Percentiles rank a stretch among this genome's conserved stretches.
phyloP scores from a whole-genome alignment of 1,140 invertebrate species.

The Elysia chlorotica region DNA sequence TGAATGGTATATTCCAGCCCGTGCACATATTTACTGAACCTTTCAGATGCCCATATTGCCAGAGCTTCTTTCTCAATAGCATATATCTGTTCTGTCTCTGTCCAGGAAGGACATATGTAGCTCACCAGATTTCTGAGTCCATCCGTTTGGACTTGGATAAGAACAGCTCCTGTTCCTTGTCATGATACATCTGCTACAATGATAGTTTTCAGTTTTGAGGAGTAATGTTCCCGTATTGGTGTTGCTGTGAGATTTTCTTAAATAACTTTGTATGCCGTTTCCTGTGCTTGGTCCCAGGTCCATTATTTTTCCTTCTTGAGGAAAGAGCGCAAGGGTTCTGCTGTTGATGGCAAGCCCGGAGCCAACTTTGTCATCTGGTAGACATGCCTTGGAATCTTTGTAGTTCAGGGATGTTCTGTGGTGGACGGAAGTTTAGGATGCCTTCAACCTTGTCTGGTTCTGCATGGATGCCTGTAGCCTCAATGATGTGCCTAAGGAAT shows the following conservation, averaged over 20 bases:
- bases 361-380: constrained; percentile 55
- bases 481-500: not conserved
- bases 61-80: not conserved
- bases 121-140: not conserved
- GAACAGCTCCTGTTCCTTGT: not conserved
- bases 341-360: constrained; percentile 12
- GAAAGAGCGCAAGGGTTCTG: constrained; percentile 17
- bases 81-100: not conserved
- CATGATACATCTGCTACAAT: not conserved
- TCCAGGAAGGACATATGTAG: not conserved
- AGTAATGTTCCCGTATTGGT: not conserved
- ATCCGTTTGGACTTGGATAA: not conserved
- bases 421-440: constrained; percentile 16
- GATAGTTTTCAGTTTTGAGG: not conserved
- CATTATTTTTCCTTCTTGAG: constrained; percentile 13
- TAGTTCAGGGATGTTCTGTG: constrained; percentile 22
- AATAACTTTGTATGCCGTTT: constrained; percentile 2
- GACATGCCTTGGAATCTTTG: constrained; percentile 45
- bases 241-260: constrained; percentile 9
- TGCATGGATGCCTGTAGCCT: not conserved
- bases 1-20: too few relatives aligned
- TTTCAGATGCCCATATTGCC: too few relatives aligned
- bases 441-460: constrained; percentile 6
- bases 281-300: constrained; percentile 20
- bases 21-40: too few relatives aligned